phyloP scores from a whole-genome alignment of 2,113 vertebrate genomes.

The Microtus pennsylvanicus region DNA sequence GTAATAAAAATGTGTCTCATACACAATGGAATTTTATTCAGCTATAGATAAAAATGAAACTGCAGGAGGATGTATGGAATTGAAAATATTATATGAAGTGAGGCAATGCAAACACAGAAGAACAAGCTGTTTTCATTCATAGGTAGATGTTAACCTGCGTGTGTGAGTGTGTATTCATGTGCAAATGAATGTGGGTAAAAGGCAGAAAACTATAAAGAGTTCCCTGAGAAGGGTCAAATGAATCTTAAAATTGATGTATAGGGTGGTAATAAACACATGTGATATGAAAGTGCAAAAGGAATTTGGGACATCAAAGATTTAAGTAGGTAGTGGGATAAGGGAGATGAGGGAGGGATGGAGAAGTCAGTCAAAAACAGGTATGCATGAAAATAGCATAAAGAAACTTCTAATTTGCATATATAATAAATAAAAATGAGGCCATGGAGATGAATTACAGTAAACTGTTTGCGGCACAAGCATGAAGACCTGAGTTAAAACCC shows the following conservation, averaged over 20 bases:
- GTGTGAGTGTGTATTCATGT: neutral
- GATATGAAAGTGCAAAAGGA: neutral
- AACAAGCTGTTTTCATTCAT: no score
- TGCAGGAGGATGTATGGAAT: neutral
- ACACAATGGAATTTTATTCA: neutral
- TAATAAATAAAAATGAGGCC: neutral
- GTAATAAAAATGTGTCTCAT: neutral
- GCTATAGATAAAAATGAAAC: neutral
- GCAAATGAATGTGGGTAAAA: neutral
- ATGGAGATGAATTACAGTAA: neutral
- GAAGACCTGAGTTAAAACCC: neutral
- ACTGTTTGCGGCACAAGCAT: neutral
- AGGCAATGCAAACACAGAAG: neutral
- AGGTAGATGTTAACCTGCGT: no score
- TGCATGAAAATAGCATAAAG: neutral
- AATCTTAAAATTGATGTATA: neutral
- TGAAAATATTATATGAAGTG: neutral
- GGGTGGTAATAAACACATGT: neutral
- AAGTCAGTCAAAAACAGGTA: neutral
- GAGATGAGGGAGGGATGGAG: no score
- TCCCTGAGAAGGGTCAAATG: neutral
- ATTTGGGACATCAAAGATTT: neutral
- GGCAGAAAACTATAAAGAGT: neutral
- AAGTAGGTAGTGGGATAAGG: neutral
- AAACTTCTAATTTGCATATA: neutral